Conservation (phyloP, 2,113 vertebrate species). For the Smithornis capensis region DNA sequence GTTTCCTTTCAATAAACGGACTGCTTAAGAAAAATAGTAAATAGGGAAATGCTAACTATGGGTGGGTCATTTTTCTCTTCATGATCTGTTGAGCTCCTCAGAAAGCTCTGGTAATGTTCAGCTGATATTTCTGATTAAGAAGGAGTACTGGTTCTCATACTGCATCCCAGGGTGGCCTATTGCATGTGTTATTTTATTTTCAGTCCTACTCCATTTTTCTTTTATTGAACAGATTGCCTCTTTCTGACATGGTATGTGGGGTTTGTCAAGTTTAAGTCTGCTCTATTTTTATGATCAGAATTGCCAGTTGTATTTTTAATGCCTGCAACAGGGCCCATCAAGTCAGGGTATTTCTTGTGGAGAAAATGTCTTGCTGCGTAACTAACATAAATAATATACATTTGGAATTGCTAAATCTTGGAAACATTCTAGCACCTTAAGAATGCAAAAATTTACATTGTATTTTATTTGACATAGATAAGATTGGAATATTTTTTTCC, state of each 20-base stretch:
- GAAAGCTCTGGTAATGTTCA: background rate
- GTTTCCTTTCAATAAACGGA: background rate
- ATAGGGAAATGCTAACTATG: background rate
- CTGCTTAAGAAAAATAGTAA: background rate
- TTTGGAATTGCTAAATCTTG: background rate
- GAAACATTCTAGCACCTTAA: background rate
- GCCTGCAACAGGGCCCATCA: background rate
- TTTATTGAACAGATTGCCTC: background rate
- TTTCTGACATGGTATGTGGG: background rate
- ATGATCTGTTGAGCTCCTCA: background rate
- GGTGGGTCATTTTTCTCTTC: background rate
- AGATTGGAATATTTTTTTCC: background rate
- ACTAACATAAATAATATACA: background rate
- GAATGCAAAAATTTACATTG: background rate
- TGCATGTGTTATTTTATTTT: background rate
- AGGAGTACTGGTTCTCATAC: background rate
- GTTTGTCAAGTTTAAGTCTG: background rate
- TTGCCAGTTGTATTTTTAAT: background rate
- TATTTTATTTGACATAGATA: background rate
- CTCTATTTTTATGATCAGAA: background rate
- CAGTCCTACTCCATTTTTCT: background rate
- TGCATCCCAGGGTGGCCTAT: background rate
- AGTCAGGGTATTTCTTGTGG: background rate
- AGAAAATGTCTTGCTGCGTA: background rate
- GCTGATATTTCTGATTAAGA: background rate